phyloP scores from a whole-genome alignment of 2,113 vertebrate genomes.

The Otolemur garnettii region DNA sequence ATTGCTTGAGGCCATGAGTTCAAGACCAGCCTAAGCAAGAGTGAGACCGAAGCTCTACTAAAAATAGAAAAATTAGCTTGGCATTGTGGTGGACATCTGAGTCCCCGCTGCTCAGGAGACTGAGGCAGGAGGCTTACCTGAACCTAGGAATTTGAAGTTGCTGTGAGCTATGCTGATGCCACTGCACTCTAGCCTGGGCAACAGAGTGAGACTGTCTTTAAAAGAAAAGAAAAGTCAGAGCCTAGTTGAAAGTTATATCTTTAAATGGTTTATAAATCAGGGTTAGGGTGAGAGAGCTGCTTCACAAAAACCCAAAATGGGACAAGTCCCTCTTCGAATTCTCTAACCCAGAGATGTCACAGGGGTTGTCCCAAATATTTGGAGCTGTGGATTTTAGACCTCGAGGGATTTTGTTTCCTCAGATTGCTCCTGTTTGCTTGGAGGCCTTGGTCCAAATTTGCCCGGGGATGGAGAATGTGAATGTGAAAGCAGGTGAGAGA shows the following conservation, averaged over 20 bases:
- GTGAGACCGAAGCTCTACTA: no score
- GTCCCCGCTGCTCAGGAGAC: no score
- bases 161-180: no score
- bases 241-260: not conserved
- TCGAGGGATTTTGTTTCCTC: not conserved
- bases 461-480: not conserved
- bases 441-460: not conserved
- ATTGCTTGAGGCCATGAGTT: no score
- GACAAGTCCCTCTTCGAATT: not conserved
- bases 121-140: no score
- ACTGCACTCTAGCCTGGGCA: no score
- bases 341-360: not conserved
- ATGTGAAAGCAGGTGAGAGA: not conserved
- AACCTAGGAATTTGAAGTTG: no score
- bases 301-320: not conserved
- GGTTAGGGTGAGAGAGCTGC: not conserved
- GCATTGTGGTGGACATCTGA: no score
- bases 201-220: no score
- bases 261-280: not conserved
- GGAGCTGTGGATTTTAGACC: not conserved
- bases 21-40: no score
- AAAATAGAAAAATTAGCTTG: no score
- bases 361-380: not conserved
- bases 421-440: not conserved
- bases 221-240: not conserved